Percentiles rank a stretch among this genome's conserved stretches.
Evolutionary conservation across 2,888 invertebrate genomes (phyloP).

Genomic region (Bembecia ichneumoniformis): DNA sequence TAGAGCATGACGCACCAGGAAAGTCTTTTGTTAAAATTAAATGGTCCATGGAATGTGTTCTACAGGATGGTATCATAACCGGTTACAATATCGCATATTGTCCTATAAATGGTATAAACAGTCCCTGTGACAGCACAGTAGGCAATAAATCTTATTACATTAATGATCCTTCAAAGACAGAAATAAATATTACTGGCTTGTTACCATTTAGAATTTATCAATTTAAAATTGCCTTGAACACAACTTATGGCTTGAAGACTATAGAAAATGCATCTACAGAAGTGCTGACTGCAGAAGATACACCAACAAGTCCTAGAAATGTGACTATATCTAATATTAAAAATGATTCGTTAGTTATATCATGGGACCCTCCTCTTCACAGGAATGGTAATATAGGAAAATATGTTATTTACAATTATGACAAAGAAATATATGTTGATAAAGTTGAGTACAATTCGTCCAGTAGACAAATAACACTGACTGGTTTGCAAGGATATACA

Average conservation of each 20-base stretch:
- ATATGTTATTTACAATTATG: constrained; percentile 74
- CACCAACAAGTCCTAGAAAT: constrained; percentile 72
- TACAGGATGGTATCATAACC: constrained; percentile 78
- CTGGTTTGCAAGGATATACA: constrained; percentile 70
- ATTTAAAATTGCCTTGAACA: constrained; percentile 76
- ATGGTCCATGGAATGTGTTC: constrained; percentile 85
- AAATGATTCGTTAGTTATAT: constrained; percentile 74
- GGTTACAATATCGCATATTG: constrained; percentile 86
- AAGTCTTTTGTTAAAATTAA: constrained; percentile 66
- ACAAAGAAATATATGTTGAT: constrained; percentile 25
- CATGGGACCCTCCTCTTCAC: constrained; percentile 78
- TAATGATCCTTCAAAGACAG: constrained; percentile 56
- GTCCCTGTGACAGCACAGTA: constrained; percentile 66
- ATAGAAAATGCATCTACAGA: constrained; percentile 69
- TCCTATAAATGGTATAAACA: constrained; percentile 67
- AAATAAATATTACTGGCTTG: constrained; percentile 74
- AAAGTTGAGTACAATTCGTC: constrained; percentile 15
- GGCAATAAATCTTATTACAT: constrained; percentile 45
- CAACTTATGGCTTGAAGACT: constrained; percentile 47
- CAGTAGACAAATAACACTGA: constrained; percentile 24
- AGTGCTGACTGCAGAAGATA: constrained; percentile 80
- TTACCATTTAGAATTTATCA: constrained; percentile 84
- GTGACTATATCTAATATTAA: constrained; percentile 72
- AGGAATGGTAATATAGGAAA: constrained; percentile 82
- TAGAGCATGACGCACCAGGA: constrained; percentile 44